A percentile compares a stretch with the other conserved stretches of the same genome.
phyloP scores from a whole-genome alignment of 2,888 invertebrate genomes.

The Drosophila testacea region DNA sequence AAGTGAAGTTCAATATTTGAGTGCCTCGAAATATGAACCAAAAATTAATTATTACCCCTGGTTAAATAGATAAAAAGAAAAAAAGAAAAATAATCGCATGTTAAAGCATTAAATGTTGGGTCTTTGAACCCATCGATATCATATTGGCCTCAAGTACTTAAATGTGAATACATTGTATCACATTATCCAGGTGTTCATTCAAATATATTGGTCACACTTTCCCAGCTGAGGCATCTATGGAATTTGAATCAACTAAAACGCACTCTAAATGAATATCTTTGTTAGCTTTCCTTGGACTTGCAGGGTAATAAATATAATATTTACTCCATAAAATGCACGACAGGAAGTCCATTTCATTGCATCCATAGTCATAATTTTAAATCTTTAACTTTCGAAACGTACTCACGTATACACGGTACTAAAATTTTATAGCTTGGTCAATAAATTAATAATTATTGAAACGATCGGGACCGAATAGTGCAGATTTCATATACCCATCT shows the following conservation, averaged over 20 bases:
- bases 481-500: conserved; percentile 43
- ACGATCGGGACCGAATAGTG: conserved; percentile 48
- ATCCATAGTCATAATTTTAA: conserved; percentile 24
- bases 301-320: conserved; percentile 24
- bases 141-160: conserved; percentile 3
- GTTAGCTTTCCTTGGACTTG: conserved; percentile 27
- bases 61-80: conserved; percentile 36
- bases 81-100: conserved; percentile 27
- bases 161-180: conserved; percentile 1
- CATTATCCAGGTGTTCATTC: conserved; percentile 40
- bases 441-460: conserved; percentile 68
- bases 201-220: conserved; percentile 38
- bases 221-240: conserved; percentile 10
- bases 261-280: conserved; percentile 47
- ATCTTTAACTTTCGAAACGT: conserved; percentile 45
- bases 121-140: conserved; percentile 25
- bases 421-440: conserved; percentile 51
- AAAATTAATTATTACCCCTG: conserved; percentile 51
- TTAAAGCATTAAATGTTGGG: conserved; percentile 12
- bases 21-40: conserved; percentile 24
- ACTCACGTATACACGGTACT: conserved; percentile 34
- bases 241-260: conserved; percentile 8
- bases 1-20: conserved; percentile 61
- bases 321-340: conserved; percentile 39
- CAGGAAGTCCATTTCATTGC: conserved; percentile 51